Evolutionary conservation across 2,797 vertebrate species (phyloP).

Genomic region (Lithobates pipiens): DNA sequence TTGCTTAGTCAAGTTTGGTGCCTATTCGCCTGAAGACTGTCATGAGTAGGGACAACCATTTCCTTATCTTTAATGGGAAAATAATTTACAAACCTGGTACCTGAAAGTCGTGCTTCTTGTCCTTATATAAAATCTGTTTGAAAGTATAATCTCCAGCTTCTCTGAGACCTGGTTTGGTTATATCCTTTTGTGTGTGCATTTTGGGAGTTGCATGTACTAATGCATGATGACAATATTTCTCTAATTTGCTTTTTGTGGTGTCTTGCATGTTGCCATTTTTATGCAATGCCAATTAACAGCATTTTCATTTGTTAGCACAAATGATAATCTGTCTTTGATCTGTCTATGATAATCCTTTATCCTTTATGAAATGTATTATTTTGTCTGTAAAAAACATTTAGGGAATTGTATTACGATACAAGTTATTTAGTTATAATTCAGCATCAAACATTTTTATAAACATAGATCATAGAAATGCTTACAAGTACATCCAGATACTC

Average conservation of each 20-base stretch:
- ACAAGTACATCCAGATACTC: no score
- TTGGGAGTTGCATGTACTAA: slow-evolving; percentile 44
- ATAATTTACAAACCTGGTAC: background rate
- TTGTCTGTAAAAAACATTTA: background rate
- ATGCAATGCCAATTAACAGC: slow-evolving; percentile 31
- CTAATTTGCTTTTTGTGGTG: slow-evolving; percentile 56
- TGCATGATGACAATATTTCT: slow-evolving; percentile 29
- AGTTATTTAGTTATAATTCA: no score
- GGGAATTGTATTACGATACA: background rate
- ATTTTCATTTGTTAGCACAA: slow-evolving; percentile 64
- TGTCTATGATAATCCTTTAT: background rate
- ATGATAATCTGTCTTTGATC: slow-evolving; percentile 52
- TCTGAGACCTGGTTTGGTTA: slow-evolving; percentile 69
- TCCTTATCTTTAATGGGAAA: background rate
- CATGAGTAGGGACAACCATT: background rate
- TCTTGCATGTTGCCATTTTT: slow-evolving; percentile 64
- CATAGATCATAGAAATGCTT: no score
- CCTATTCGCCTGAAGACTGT: background rate
- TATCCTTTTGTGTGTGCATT: slow-evolving; percentile 69
- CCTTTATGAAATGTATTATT: background rate
- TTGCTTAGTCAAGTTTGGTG: background rate
- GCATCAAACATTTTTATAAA: no score
- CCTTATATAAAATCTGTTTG: slow-evolving; percentile 29
- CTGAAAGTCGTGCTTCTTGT: slow-evolving; percentile 11
- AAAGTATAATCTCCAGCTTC: slow-evolving; percentile 71